Base-by-base conservation (phyloP, 2,113 vertebrate species). In the Chaenocephalus aceratus region DNA sequence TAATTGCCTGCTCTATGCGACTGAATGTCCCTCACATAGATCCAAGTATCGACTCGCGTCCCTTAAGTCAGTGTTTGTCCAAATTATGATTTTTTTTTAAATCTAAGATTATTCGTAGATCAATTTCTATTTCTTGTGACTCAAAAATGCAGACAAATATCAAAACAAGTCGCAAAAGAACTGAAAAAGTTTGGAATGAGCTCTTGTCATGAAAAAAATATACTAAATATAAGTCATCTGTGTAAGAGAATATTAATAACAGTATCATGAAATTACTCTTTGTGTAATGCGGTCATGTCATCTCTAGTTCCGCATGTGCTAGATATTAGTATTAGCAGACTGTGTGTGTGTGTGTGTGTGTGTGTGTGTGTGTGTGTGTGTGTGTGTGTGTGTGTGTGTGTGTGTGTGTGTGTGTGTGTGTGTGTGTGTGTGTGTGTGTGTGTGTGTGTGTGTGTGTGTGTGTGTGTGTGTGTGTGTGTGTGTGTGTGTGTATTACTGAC, bases 11-110 rank as follows among this genome's bases (percentile, higher is more conserved):
- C 86, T 88, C 83, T 82, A 72, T 73, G 86, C 49, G 18, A 77
- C 78, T 88, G 88, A 94, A 91, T 89, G 90, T 90, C 80, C 84
- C 85, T 82, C 74, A 69, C 83, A 90, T 79, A 83, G 91, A 86
- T 86, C 86, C 71, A 72, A 10, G 54, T 90, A 93, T 93, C 9
- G 90, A 91, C 74, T 46, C 9, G 48, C 75, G 68, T 87, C 72
- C 86, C 79, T 80, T 79, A 18, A 77, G 84, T 85, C 87, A 79
- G 66, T 72, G 80, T 90, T 88, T 69, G 65, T 66, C 34, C 45
- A 84, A 83, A 86, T 89, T 89, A 79, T 45, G 60, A 70, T 75
- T 77, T 80, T 77, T 21, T 81, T 76, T 66, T 77, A 63, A 58
- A 45, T 88, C 75, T 78, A 79, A 89, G 75, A 87, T 91, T 90